A percentile compares a stretch with the other conserved stretches of the same genome.
Conservation (phyloP, 2,113 vertebrate species). For the Callocephalon fimbriatum region DNA sequence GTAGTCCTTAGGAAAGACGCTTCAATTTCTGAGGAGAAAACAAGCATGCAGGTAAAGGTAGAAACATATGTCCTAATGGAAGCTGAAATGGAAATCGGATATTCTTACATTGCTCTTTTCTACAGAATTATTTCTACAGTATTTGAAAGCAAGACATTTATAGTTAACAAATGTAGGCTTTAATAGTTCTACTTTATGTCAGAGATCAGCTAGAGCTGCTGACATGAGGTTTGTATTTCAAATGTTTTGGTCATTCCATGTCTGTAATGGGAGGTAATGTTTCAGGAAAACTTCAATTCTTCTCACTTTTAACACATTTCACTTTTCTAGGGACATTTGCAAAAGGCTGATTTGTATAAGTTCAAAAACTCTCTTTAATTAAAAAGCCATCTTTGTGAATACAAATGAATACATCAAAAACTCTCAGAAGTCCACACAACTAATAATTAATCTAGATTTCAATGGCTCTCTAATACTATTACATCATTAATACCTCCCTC, state of each 20-base stretch:
- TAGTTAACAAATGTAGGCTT: background rate
- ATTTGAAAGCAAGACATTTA: background rate
- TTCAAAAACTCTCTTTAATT: slow-evolving; percentile 64
- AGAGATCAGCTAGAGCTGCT: background rate
- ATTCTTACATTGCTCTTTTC: background rate
- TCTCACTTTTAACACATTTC: slow-evolving; percentile 54
- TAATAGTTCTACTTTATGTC: background rate
- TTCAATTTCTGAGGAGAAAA: slow-evolving; percentile 30
- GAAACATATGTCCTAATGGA: background rate
- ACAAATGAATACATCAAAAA: slow-evolving; percentile 69
- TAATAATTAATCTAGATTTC: slow-evolving; percentile 71
- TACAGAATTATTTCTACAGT: background rate
- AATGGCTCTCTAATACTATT: slow-evolving; percentile 60
- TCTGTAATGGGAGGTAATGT: background rate
- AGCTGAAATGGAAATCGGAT: background rate
- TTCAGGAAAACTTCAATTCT: background rate
- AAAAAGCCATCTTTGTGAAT: slow-evolving; percentile 64
- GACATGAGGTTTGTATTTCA: background rate
- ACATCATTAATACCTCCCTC: slow-evolving; percentile 67
- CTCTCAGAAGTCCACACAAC: slow-evolving; percentile 66
- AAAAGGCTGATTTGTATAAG: slow-evolving; percentile 45
- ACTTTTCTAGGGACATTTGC: slow-evolving; percentile 27
- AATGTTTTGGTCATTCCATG: background rate
- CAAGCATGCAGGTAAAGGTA: background rate
- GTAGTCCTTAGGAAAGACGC: background rate